These are phyloP conservation scores for Anhinga anhinga DNA, from an alignment of 2,113 vertebrate species.

Conservation along the genomic window DNA sequence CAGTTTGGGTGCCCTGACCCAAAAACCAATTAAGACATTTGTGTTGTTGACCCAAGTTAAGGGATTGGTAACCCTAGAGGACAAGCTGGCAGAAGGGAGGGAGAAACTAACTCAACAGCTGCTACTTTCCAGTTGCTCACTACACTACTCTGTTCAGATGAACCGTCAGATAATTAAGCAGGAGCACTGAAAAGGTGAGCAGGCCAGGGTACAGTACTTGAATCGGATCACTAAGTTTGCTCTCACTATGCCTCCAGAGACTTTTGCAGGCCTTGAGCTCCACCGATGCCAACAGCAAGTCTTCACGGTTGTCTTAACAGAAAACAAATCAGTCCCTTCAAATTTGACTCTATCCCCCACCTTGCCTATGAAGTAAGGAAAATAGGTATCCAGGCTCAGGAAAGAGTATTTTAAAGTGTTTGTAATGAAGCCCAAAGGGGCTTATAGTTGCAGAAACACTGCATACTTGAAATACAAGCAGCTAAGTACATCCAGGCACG, in stretches of 20 bases:
- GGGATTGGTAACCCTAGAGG: not conserved
- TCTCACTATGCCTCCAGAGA: not conserved
- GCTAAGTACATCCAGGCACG: not conserved
- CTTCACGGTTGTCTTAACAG: not conserved
- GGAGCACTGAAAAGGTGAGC: not conserved
- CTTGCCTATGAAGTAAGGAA: not conserved
- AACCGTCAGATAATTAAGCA: not conserved
- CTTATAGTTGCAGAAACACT: not conserved
- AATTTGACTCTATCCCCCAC: not conserved
- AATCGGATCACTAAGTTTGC: not conserved
- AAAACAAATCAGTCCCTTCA: not conserved
- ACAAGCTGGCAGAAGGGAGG: not conserved
- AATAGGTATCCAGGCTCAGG: not conserved
- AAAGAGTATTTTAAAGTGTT: not conserved
- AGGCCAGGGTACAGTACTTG: not conserved
- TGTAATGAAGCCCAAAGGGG: not conserved
- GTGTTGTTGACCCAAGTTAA: not conserved
- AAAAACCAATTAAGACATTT: not conserved
- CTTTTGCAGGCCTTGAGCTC: not conserved
- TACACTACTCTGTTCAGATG: fast-evolving
- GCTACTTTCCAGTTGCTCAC: not conserved
- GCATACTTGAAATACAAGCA: not conserved
- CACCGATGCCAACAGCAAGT: not conserved
- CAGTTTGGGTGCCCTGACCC: not conserved
- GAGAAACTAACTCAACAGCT: not conserved